These are phyloP conservation scores for Sycobia sp. DNA, from an alignment of 1,140 invertebrate species.

Conservation along the genomic window DNA sequence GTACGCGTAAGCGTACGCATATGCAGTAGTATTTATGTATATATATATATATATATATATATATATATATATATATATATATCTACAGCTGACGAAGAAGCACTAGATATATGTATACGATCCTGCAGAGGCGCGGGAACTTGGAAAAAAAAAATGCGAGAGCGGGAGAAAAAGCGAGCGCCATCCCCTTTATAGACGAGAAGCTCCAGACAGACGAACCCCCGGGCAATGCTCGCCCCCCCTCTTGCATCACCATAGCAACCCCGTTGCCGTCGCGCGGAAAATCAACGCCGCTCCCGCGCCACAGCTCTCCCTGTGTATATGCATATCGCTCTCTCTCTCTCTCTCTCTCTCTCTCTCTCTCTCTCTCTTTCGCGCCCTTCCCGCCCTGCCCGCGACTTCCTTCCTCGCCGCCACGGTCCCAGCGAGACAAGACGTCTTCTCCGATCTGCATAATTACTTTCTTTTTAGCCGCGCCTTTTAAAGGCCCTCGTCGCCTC, in stretches of 20 bases:
- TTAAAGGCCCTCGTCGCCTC: background rate
- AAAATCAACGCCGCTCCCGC: conserved; percentile 42
- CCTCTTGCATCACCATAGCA: conserved; percentile 55
- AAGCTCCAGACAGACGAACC: conserved; percentile 46
- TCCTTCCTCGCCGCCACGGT: background rate
- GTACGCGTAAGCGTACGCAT: too few species aligned
- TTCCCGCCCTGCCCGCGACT: background rate
- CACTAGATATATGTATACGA: too few species aligned
- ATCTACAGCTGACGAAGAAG: too few species aligned
- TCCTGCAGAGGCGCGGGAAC: conserved; percentile 6
- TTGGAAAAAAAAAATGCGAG: background rate
- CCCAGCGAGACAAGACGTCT: too few species aligned
- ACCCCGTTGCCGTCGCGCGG: conserved; percentile 40
- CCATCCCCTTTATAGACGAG: conserved; percentile 47
- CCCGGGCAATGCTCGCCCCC: conserved; percentile 34
- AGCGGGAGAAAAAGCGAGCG: conserved; percentile 31
- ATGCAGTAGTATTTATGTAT: too few species aligned
- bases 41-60: too few species aligned
- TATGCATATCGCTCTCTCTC: too few species aligned
- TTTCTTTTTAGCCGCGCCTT: conserved; percentile 4
- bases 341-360: conserved; percentile 7
- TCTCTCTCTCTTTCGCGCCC: background rate
- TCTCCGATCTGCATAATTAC: conserved; percentile 36
- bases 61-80: too few species aligned
- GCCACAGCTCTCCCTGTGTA: conserved; percentile 35